Evolutionary conservation across 2,113 vertebrate genomes (phyloP).

Genomic region (Prietella phreatophila): DNA sequence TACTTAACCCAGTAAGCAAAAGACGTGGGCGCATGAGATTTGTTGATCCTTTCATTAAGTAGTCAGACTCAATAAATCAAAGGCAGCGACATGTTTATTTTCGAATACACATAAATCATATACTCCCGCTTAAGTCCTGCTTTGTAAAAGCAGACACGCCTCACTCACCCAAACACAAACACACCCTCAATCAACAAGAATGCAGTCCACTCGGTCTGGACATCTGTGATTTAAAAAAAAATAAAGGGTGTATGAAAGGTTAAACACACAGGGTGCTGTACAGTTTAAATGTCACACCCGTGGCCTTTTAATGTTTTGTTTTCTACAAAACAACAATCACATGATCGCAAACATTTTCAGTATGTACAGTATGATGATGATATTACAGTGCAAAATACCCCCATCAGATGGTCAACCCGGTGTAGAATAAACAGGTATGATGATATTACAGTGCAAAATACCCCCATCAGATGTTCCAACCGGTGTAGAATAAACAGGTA

Average conservation of each 20-base stretch:
- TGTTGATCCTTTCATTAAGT: conserved; percentile 24
- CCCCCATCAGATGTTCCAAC: too few species aligned
- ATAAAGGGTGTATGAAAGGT: conserved; percentile 17
- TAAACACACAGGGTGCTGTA: conserved; percentile 32
- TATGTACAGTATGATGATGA: background rate
- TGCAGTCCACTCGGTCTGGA: background rate
- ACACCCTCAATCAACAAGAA: conserved; percentile 32
- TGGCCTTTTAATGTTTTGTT: conserved; percentile 34
- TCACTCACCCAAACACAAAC: conserved; percentile 35
- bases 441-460: too few species aligned
- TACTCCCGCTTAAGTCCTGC: conserved; percentile 26
- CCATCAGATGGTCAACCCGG: too few species aligned
- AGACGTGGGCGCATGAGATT: conserved; percentile 13
- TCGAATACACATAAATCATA: conserved; percentile 29
- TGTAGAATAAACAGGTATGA: too few species aligned
- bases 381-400: too few species aligned
- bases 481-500: too few species aligned
- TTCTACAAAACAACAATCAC: background rate
- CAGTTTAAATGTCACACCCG: conserved; percentile 30
- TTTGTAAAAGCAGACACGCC: conserved; percentile 28
- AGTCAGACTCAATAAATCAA: conserved; percentile 37
- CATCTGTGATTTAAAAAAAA: conserved; percentile 23
- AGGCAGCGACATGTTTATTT: conserved; percentile 10
- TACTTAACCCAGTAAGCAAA: background rate
- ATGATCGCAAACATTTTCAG: conserved; percentile 2